Percentiles rank a stretch among this genome's conserved stretches.
These are phyloP conservation scores for Germaria angustata DNA, from an alignment of 2,888 invertebrate genomes.

Conservation along the genomic window DNA sequence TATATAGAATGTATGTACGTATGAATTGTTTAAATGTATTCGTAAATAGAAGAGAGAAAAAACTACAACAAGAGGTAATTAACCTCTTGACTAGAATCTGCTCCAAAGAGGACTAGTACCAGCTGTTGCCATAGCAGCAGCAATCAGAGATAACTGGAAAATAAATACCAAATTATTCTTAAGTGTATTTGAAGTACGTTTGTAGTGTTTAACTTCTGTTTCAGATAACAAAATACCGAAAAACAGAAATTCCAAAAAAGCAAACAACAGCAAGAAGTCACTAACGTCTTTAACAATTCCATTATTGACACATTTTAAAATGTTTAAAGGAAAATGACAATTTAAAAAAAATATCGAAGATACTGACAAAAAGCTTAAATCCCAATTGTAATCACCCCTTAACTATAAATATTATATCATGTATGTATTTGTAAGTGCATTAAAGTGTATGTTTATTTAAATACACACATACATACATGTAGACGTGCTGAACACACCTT, in stretches of 20 bases:
- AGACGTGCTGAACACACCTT: not conserved
- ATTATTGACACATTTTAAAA: slow-evolving; percentile 58
- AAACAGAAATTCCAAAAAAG: not conserved
- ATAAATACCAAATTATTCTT: slow-evolving; percentile 41
- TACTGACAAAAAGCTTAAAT: slow-evolving; percentile 3
- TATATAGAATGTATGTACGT: not conserved
- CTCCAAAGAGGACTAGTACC: not conserved
- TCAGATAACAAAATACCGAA: slow-evolving; percentile 10
- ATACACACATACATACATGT: not conserved
- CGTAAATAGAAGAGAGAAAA: slow-evolving; percentile 13
- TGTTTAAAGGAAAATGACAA: slow-evolving; percentile 17
- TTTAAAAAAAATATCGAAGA: not conserved
- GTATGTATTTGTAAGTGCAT: not conserved
- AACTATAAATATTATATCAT: not conserved
- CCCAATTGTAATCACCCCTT: slow-evolving; percentile 14
- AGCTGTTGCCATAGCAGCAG: slow-evolving; percentile 1
- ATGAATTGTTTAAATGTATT: slow-evolving; percentile 8
- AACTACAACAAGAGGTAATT: slow-evolving; percentile 42
- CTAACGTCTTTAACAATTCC: slow-evolving; percentile 40
- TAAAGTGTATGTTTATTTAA: not conserved
- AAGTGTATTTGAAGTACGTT: slow-evolving; percentile 38
- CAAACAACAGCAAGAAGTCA: too few relatives aligned
- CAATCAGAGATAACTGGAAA: slow-evolving; percentile 47
- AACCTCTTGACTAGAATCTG: slow-evolving; percentile 39
- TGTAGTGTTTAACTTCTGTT: slow-evolving; percentile 33